A percentile compares a stretch with the other conserved stretches of the same genome.
phyloP scores from a whole-genome alignment of 1,140 invertebrate genomes.

The Anagrus nilaparvatae region DNA sequence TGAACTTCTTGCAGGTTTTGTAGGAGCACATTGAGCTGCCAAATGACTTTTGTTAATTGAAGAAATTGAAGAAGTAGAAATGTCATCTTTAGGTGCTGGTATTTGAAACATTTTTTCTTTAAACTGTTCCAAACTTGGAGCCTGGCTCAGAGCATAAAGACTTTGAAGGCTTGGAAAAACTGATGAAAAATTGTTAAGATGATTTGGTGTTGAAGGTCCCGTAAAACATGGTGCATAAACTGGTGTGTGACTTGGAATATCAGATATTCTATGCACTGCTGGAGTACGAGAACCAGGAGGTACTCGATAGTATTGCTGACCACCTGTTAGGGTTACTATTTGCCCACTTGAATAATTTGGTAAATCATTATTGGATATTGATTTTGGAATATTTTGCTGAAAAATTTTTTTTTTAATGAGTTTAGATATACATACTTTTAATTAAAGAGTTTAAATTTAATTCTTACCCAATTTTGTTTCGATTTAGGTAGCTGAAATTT shows the following conservation, averaged over 20 bases:
- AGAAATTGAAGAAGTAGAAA: constrained; percentile 4
- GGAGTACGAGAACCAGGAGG: constrained; percentile 34
- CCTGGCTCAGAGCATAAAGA: constrained; percentile 25
- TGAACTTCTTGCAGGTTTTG: constrained; percentile 27
- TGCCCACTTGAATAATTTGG: constrained; percentile 21
- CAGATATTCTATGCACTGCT: constrained; percentile 26
- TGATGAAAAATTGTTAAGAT: constrained; percentile 16
- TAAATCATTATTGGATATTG: constrained; percentile 13
- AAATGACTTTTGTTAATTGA: constrained; percentile 25
- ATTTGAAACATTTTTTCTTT: not conserved
- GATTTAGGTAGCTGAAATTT: constrained; percentile 23
- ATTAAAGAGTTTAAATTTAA: not conserved
- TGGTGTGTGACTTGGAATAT: constrained; percentile 19
- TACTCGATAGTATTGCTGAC: constrained; percentile 31
- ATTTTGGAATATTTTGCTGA: constrained; percentile 7
- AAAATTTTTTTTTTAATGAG: not conserved
- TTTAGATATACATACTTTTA: not conserved
- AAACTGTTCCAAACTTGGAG: constrained; percentile 27
- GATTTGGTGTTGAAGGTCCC: constrained; percentile 10
- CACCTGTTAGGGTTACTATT: constrained; percentile 27
- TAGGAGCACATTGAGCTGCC: constrained; percentile 30
- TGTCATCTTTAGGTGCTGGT: not conserved
- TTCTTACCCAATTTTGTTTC: constrained; percentile 9
- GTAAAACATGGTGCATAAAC: constrained; percentile 29
- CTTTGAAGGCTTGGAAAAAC: constrained; percentile 30